Conservation (phyloP, 2,888 invertebrate species). For the Sarcophaga caerulescens region DNA sequence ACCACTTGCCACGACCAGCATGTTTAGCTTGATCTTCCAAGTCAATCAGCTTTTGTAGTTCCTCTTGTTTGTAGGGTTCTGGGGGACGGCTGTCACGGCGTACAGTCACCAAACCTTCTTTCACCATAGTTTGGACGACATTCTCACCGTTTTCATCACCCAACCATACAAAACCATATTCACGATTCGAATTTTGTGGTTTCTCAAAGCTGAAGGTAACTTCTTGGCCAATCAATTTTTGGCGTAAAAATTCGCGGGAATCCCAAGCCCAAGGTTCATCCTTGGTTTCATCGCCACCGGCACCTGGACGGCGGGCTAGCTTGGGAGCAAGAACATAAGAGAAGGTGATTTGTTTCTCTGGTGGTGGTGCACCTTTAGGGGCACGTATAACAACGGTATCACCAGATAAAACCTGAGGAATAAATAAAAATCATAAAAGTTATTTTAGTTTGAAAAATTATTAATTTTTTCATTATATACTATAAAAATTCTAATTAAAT, state of each 20-base stretch:
- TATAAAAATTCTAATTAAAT: too few relatives aligned
- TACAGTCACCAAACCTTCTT: constrained; percentile 94
- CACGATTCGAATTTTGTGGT: constrained; percentile 90
- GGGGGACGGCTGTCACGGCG: constrained; percentile 85
- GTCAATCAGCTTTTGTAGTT: constrained; percentile 88
- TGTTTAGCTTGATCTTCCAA: constrained; percentile 95
- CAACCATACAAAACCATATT: constrained; percentile 93
- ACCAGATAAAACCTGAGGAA: constrained; percentile 93
- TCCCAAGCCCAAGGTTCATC: constrained; percentile 99
- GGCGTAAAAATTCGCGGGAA: constrained; percentile 95
- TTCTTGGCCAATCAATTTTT: constrained; percentile 94
- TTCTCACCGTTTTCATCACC: constrained; percentile 93
- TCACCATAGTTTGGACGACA: constrained; percentile 92
- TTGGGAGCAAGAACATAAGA: constrained; percentile 96
- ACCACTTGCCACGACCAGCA: constrained; percentile 93
- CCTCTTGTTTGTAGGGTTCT: constrained; percentile 84
- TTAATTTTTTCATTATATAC: neutral
- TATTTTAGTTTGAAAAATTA: neutral
- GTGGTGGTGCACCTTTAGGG: constrained; percentile 92
- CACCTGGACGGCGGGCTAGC: constrained; percentile 88
- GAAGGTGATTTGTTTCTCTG: constrained; percentile 94
- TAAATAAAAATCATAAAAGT: constrained; percentile 23
- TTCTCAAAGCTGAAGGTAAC: constrained; percentile 93
- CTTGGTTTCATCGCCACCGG: constrained; percentile 85
- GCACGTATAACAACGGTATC: constrained; percentile 96